phyloP scores from a whole-genome alignment of 2,797 vertebrate species.

The Periparus ater region DNA sequence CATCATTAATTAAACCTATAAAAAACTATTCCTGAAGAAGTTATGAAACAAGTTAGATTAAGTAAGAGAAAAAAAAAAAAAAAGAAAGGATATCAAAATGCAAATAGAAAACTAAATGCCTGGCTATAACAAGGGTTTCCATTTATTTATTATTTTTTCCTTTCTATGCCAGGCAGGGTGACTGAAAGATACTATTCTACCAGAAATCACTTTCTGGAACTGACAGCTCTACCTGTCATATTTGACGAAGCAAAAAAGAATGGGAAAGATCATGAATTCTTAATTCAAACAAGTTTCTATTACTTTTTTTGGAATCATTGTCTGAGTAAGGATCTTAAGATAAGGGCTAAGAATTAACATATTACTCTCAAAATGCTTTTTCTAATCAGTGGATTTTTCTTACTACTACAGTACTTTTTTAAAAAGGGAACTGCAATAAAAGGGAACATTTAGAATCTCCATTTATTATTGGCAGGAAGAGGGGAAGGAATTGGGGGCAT shows the following conservation, averaged over 20 bases:
- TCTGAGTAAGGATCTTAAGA: background rate
- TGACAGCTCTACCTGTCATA: slow-evolving; percentile 26
- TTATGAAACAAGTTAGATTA: background rate
- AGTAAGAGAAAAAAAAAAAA: background rate
- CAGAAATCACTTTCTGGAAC: slow-evolving; percentile 16
- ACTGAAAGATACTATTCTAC: background rate
- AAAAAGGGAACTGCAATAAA: background rate
- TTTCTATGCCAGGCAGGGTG: background rate
- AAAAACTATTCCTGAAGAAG: background rate
- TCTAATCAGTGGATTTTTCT: background rate
- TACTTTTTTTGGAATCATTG: background rate
- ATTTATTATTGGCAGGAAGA: background rate
- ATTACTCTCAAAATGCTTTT: background rate
- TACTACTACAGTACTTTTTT: background rate
- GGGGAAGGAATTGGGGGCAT: background rate
- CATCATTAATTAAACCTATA: background rate
- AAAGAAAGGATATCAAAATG: background rate
- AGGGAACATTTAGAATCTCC: background rate
- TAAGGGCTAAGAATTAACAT: background rate
- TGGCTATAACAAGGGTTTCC: background rate
- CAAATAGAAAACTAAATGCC: background rate
- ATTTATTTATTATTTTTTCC: background rate
- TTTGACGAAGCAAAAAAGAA: background rate
- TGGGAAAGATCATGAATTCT: slow-evolving; percentile 2
- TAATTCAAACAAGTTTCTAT: background rate